These are phyloP conservation scores for Synergus itoensis DNA, from an alignment of 2,888 invertebrate species.

Conservation along the genomic window DNA sequence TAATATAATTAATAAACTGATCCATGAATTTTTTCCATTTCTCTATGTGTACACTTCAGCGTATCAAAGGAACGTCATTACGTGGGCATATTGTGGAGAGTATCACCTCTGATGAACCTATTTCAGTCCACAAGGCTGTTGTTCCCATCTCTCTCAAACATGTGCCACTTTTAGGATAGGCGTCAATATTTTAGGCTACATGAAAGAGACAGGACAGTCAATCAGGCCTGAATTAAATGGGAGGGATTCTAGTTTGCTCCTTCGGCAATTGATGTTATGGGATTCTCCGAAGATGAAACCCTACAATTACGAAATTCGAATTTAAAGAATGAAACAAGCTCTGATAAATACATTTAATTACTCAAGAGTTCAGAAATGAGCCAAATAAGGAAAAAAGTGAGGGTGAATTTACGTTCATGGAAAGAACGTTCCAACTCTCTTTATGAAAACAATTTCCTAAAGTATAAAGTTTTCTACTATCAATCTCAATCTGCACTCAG, in stretches of 20 bases:
- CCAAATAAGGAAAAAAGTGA: background rate
- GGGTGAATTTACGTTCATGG: no score
- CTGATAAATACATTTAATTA: background rate
- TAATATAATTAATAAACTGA: background rate
- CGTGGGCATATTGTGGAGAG: background rate
- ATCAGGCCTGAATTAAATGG: conserved; percentile 36
- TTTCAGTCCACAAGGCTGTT: conserved; percentile 27
- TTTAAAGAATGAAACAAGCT: background rate
- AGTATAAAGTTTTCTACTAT: background rate
- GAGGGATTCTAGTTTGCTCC: conserved; percentile 24
- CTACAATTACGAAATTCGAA: background rate
- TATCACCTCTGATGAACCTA: conserved; percentile 29
- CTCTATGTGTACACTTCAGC: background rate
- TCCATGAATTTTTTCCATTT: background rate
- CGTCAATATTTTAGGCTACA: conserved; percentile 37
- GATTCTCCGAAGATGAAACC: conserved; percentile 22
- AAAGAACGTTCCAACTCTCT: background rate
- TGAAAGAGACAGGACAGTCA: conserved; percentile 30
- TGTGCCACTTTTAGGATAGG: conserved; percentile 13
- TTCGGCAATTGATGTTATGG: conserved; percentile 31
- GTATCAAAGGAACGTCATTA: conserved; percentile 12
- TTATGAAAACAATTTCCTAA: background rate
- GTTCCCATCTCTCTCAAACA: conserved; percentile 14
- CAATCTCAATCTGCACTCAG: background rate
- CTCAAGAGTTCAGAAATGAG: background rate